These are phyloP conservation scores for Camelus bactrianus DNA, from an alignment of 2,113 vertebrate species.

Conservation along the genomic window DNA sequence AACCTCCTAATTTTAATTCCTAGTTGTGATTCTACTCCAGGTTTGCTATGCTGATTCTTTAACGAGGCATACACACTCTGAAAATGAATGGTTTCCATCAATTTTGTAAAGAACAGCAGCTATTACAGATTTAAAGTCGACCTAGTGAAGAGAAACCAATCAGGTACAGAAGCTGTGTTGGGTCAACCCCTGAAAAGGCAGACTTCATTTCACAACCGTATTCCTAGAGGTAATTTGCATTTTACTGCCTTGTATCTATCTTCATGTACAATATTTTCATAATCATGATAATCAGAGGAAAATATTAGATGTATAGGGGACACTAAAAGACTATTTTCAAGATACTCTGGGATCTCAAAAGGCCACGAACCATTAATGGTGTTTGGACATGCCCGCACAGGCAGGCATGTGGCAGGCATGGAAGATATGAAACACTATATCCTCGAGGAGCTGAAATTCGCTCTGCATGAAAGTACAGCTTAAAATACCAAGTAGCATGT, in stretches of 20 bases:
- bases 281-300: not conserved
- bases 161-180: not conserved
- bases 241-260: not conserved
- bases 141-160: not conserved
- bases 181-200: not conserved
- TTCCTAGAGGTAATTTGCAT: not conserved
- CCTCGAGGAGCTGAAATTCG: not conserved
- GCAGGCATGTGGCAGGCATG: fast-evolving
- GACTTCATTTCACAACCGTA: not conserved
- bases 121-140: not conserved
- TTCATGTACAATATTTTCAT: not conserved
- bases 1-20: not conserved
- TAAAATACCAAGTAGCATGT: not conserved
- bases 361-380: not conserved
- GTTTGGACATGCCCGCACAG: not conserved
- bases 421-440: not conserved
- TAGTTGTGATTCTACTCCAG: not conserved
- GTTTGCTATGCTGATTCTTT: not conserved
- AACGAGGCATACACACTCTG: not conserved
- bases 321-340: not conserved
- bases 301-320: not conserved
- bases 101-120: not conserved
- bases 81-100: not conserved
- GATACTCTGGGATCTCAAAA: not conserved
- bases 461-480: not conserved